Percentiles rank a stretch among this genome's conserved stretches.
Evolutionary conservation across 2,888 invertebrate species (phyloP).

Genomic region (Drosophila rubida): DNA sequence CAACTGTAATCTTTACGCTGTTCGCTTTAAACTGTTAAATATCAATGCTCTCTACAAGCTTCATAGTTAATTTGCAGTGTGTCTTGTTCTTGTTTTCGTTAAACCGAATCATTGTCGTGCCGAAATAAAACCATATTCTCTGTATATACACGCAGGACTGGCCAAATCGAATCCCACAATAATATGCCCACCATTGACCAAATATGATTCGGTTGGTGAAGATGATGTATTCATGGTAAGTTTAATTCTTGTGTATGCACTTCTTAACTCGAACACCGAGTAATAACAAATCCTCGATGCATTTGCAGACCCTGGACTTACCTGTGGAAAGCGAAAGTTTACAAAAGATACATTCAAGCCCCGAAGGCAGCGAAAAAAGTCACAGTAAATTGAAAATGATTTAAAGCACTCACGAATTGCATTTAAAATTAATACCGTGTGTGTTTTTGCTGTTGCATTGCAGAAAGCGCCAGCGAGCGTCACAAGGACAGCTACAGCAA

Average conservation of each 20-base stretch:
- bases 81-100: slow-evolving; percentile 9
- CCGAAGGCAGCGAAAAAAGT: slow-evolving; percentile 86
- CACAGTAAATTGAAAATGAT: slow-evolving; percentile 75
- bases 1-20: slow-evolving; percentile 22
- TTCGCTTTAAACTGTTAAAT: slow-evolving; percentile 23
- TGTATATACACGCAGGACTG: slow-evolving; percentile 87
- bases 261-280: not conserved
- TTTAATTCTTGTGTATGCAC: not conserved
- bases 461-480: slow-evolving; percentile 83
- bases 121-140: slow-evolving; percentile 14
- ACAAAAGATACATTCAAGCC: slow-evolving; percentile 88
- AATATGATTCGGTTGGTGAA: slow-evolving; percentile 91
- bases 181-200: slow-evolving; percentile 84
- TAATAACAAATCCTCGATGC: slow-evolving; percentile 1
- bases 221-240: slow-evolving; percentile 98
- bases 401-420: not conserved
- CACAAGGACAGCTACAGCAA: slow-evolving; percentile 74
- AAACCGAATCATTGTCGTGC: not conserved
- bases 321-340: slow-evolving; percentile 91
- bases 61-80: slow-evolving; percentile 69
- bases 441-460: slow-evolving; percentile 1
- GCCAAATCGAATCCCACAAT: slow-evolving; percentile 90
- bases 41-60: slow-evolving; percentile 32
- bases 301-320: slow-evolving; percentile 92
- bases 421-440: not conserved